Base-by-base conservation (phyloP, 1,140 invertebrate genomes). In the Pantala flavescens region DNA sequence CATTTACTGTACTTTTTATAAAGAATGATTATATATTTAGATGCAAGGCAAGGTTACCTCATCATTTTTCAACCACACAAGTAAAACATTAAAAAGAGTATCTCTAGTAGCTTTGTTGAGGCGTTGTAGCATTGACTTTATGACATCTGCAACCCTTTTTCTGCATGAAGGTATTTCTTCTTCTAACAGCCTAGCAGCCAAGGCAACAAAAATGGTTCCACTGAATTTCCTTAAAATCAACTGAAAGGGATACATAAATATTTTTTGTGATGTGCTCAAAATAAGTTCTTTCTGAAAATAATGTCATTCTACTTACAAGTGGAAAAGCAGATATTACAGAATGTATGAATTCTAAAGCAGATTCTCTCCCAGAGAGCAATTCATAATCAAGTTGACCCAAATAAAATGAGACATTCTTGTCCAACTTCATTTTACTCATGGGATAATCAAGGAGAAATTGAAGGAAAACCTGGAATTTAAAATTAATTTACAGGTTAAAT, bases 371-470 rank as follows among this genome's bases (percentile, higher is more conserved):
- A 71, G 88, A 85, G 77, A 93, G 88, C 74, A 91, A 78, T 75
- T 92, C 89, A 79, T 93, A 98, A 71, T 88, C 88, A 49, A 97
- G 80, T 79, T 98, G 94, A 0, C 87, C 85, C 11, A 92, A 82
- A 82, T 92, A 97, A 81, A 96, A 97, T 63, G 89, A 84, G 12
- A 98, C 80, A 79, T 91, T 86, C 43, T 87, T 86, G 71, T 90
- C 86, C 49, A 63, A 21, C 21, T 93, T 80, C 43, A 89, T 85
- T 77, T 91, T 91, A 0, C 89, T 89, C 7, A 91, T 82, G 0
- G 92, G 89, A 84, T 98, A 97, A 79, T 95, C 89, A 79, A 94
- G 88, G 19, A 97, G 77, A 81, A 93, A 98, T 42, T 88, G 87
- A 72, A 91, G 87, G 76, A 93, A 88, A 7, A 94, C 87, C 76